Evolutionary conservation across 2,888 invertebrate species (phyloP), one percentile per base, ranked within the genome.

Genomic region (Halictus quadricinctus): DNA sequence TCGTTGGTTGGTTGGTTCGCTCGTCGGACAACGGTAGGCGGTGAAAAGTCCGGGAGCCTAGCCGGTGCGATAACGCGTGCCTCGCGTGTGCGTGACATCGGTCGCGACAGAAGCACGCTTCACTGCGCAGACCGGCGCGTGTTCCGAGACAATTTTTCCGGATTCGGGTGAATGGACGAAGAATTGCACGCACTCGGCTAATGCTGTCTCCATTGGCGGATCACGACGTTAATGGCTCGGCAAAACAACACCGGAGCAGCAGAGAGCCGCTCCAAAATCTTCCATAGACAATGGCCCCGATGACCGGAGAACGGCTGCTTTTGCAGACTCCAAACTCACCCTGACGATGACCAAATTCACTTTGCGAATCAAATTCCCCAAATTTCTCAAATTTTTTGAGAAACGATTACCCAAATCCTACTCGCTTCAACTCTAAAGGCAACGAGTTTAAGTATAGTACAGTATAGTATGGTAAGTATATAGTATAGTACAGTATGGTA

Each of bases 131-230:
- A 80, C 80, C 73, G 80, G 83, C 76, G 87, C 84, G 70, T 74
- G 81, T 80, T 50, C 70, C 21, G 78, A 36, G 73, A 48, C 46
- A 85, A 93, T 94, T 94, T 94, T 94, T 94, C 92, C 91, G 93
- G 94, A 91, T 94, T 93, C 94, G 94, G 94, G 93, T 94, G 94
- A 94, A 93, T 92, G 94, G 91, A 86, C 93, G 92, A 92, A 89
- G 87, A 85, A 89, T 80, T 82, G 81, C 82, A 83, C 80, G 83
- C 84, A 54, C 69, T 58, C 80, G 77, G 81, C 74, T 84, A 87
- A 87, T 84, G 83, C 83, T 74, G 75, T 66, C 72, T 76, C 80
- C 69, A 76, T 54, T 43, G 21, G 54, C 25, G n/a, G 73, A 41
- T 60, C 77, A 76, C 36, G 58, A 46, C 25, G 29, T 75, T 50